Percentiles rank a stretch among this genome's conserved stretches.
Conservation (phyloP, 2,113 vertebrate species). For the Eolophus roseicapilla region DNA sequence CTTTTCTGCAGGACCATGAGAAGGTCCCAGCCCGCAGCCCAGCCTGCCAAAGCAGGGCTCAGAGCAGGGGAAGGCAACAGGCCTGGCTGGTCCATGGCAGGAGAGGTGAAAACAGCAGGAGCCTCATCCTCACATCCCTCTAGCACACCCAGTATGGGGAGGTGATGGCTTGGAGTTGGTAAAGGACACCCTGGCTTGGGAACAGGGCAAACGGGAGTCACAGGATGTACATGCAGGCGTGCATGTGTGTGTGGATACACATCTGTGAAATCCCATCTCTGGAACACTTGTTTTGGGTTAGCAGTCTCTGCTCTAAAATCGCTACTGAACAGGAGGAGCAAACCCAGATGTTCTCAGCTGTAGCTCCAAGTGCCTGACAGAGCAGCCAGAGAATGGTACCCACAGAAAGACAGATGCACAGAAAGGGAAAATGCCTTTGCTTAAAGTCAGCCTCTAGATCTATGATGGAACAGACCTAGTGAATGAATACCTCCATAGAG, state of each 20-base stretch:
- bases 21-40: not conserved
- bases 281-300: not conserved
- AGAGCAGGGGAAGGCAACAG: not conserved
- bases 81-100: not conserved
- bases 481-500: not conserved
- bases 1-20: not conserved
- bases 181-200: not conserved
- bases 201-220: not conserved
- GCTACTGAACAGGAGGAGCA: fast-evolving
- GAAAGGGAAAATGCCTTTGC: not conserved
- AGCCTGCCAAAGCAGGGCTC: not conserved
- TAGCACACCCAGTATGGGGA: not conserved
- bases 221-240: not conserved
- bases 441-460: not conserved
- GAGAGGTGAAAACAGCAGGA: not conserved
- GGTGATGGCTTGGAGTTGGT: not conserved
- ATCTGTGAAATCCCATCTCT: not conserved
- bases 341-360: not conserved
- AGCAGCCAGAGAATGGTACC: not conserved
- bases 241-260: not conserved
- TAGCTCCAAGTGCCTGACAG: not conserved
- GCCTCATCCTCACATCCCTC: not conserved
- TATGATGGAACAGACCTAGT: not conserved
- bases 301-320: not conserved
- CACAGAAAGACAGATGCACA: not conserved